Evolutionary conservation across 37 sponge, comb jelly and placozoan species (phyloP).

Genomic region (Halisarca cf. caerulea): DNA sequence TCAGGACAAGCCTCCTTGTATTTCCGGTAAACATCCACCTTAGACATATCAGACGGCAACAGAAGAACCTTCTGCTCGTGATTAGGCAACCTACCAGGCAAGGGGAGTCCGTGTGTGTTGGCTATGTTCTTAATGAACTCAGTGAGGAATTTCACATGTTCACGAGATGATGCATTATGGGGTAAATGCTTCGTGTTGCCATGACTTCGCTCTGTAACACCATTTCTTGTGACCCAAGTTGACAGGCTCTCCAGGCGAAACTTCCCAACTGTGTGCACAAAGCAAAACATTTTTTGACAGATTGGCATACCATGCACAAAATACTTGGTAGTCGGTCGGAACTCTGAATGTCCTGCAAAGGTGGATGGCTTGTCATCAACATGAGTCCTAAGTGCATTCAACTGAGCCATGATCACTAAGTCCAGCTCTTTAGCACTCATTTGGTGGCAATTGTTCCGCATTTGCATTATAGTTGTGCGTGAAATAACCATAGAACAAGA

Average conservation of each 20-base stretch:
- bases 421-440: background rate
- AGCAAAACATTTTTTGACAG: background rate
- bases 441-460: conserved; percentile 10
- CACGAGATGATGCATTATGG: background rate
- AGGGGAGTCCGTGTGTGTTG: conserved; percentile 1
- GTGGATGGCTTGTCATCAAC: background rate
- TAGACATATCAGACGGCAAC: conserved; percentile 45
- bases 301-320: background rate
- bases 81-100: conserved; percentile 61
- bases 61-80: conserved; percentile 39
- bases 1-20: background rate
- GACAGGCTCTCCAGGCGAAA: background rate
- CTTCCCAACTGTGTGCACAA: conserved; percentile 12
- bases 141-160: background rate
- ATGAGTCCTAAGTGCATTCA: conserved; percentile 17
- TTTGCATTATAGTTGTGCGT: background rate
- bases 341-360: background rate
- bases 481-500: background rate
- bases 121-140: conserved; percentile 1
- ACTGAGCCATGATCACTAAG: background rate
- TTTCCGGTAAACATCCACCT: background rate
- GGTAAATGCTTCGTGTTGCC: background rate
- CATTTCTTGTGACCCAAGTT: background rate
- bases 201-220: background rate
- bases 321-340: conserved; percentile 4